Evolutionary conservation across 1,140 invertebrate species (phyloP).

Genomic region (Paralvinella palmiformis): DNA sequence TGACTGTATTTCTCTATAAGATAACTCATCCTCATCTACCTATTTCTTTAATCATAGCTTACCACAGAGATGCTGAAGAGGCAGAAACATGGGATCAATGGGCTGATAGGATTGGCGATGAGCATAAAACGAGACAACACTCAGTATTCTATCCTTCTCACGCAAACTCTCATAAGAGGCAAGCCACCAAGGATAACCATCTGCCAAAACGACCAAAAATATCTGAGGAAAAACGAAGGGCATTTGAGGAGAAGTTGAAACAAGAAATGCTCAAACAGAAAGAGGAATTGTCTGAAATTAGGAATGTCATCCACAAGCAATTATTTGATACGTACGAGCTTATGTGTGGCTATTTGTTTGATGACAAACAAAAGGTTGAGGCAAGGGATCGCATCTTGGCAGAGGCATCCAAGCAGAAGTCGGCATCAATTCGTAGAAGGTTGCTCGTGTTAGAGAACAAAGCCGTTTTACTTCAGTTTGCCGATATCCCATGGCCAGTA

Average conservation of each 20-base stretch:
- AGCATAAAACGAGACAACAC: neutral
- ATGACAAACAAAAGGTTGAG: constrained; percentile 5
- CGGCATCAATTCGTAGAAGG: constrained; percentile 3
- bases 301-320: constrained; percentile 24
- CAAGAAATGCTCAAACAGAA: constrained; percentile 5
- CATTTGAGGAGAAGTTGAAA: constrained; percentile 13
- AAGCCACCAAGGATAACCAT: neutral
- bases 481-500: constrained; percentile 40
- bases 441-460: neutral
- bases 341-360: constrained; percentile 15
- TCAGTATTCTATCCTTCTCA: neutral
- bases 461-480: constrained; percentile 20
- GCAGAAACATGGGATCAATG: constrained; percentile 18
- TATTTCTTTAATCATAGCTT: too few species aligned
- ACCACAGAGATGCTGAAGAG: constrained; percentile 7
- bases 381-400: constrained; percentile 25
- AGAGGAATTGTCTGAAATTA: constrained; percentile 12
- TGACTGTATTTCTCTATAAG: too few species aligned
- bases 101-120: constrained; percentile 3
- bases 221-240: constrained; percentile 1
- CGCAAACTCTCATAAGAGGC: neutral
- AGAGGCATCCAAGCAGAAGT: constrained; percentile 19
- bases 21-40: too few species aligned
- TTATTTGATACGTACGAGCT: constrained; percentile 24
- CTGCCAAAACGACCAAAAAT: neutral